Percentiles rank a stretch among this genome's conserved stretches.
Evolutionary conservation across 92 coral and sea anemone species (phyloP).

Genomic region (Phymanthus crucifer): DNA sequence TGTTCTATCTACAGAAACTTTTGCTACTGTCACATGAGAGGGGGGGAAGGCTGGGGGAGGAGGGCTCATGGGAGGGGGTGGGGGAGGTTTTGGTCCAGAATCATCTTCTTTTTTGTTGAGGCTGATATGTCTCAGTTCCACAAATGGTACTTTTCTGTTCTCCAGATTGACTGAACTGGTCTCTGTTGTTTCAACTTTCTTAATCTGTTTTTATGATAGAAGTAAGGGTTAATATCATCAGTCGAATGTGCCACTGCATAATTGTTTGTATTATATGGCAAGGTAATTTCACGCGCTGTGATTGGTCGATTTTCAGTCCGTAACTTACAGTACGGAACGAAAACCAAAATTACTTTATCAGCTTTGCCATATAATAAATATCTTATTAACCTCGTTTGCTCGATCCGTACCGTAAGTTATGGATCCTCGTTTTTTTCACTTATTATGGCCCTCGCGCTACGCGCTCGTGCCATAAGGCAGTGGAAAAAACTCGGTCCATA

Average conservation of each 20-base stretch:
- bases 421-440: too few relatives aligned
- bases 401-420: too few relatives aligned
- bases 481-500: too few relatives aligned
- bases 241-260: not conserved
- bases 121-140: constrained; percentile 67
- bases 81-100: constrained; percentile 48
- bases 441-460: too few relatives aligned
- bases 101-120: constrained; percentile 34
- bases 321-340: too few relatives aligned
- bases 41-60: constrained; percentile 6
- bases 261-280: not conserved
- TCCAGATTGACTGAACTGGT: constrained; percentile 21
- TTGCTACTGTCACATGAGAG: constrained; percentile 10
- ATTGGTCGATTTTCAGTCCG: too few relatives aligned
- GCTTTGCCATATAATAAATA: too few relatives aligned
- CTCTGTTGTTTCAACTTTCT: constrained; percentile 27
- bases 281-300: too few relatives aligned
- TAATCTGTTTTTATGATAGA: not conserved
- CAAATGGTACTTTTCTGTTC: constrained; percentile 45
- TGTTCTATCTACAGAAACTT: not conserved
- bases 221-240: not conserved
- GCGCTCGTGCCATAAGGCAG: too few relatives aligned
- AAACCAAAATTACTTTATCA: too few relatives aligned
- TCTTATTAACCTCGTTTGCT: too few relatives aligned
- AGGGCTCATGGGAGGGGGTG: constrained; percentile 43